A percentile compares a stretch with the other conserved stretches of the same genome.
These are phyloP conservation scores for Epinephelus cyanopodus DNA, from an alignment of 2,113 vertebrate genomes.

Conservation along the genomic window DNA sequence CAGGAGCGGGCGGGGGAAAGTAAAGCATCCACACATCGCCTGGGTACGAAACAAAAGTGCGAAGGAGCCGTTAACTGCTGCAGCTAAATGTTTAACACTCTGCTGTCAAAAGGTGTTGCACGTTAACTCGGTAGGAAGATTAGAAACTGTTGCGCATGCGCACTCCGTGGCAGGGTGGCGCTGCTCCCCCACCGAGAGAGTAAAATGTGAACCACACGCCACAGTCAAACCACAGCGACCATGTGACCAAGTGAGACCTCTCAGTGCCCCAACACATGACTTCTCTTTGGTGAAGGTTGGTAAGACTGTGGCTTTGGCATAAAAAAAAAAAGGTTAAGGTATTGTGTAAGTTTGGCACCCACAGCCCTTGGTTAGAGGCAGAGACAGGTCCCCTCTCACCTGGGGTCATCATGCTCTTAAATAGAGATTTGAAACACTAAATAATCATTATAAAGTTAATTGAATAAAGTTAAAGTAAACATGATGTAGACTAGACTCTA, in stretches of 20 bases:
- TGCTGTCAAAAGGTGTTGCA: constrained; percentile 32
- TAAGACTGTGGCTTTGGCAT: neutral
- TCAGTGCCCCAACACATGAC: neutral
- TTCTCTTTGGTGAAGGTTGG: neutral
- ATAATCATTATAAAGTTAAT: too few species aligned
- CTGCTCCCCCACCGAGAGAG: constrained; percentile 10
- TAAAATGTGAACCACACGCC: neutral
- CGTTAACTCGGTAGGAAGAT: constrained; percentile 43
- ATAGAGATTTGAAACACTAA: neutral
- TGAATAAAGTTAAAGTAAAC: neutral
- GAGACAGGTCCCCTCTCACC: neutral
- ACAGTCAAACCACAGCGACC: constrained; percentile 4
- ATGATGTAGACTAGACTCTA: too few species aligned
- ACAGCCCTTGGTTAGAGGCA: neutral
- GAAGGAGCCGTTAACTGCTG: neutral
- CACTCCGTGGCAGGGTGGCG: neutral
- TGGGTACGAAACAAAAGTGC: neutral
- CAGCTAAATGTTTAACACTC: constrained; percentile 9
- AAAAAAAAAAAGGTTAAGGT: neutral
- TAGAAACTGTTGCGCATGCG: constrained; percentile 66
- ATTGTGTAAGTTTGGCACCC: neutral
- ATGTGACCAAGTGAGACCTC: constrained; percentile 32
- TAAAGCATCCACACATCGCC: rapidly evolving
- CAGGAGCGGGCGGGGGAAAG: rapidly evolving
- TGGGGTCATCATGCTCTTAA: too few species aligned